Evolutionary conservation across 64 coral and sea anemone genomes (phyloP).

Genomic region (Catalaphyllia jardinei): DNA sequence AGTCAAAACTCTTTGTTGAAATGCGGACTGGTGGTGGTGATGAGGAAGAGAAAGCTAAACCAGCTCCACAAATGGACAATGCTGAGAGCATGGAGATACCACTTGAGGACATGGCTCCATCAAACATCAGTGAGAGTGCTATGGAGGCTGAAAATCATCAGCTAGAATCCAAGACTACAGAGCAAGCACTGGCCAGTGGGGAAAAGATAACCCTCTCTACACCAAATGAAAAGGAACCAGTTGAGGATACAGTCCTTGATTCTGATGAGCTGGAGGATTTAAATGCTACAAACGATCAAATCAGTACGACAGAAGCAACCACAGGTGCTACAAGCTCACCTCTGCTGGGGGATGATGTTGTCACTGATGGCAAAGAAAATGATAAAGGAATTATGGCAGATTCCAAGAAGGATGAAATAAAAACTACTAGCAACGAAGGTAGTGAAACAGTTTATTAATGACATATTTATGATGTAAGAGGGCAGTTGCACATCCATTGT

Average conservation of each 20-base stretch:
- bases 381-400: background rate
- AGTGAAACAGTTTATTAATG: background rate
- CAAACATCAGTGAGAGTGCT: background rate
- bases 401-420: background rate
- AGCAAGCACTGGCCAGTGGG: background rate
- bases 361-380: constrained; percentile 3
- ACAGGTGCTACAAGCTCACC: background rate
- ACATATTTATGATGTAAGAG: background rate
- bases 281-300: background rate
- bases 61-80: no score
- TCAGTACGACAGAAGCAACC: background rate
- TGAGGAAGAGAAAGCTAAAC: no score
- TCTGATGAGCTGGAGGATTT: background rate
- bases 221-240: background rate
- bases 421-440: background rate
- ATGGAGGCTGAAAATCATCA: background rate
- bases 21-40: no score
- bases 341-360: background rate
- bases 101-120: background rate
- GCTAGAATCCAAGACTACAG: background rate
- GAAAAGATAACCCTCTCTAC: background rate
- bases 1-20: no score
- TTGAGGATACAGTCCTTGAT: background rate
- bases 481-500: no score
- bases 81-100: background rate